A percentile compares a stretch with the other conserved stretches of the same genome.
These are phyloP conservation scores for Nansenia antarctica DNA, from an alignment of 2,113 vertebrate genomes.

Conservation along the genomic window DNA sequence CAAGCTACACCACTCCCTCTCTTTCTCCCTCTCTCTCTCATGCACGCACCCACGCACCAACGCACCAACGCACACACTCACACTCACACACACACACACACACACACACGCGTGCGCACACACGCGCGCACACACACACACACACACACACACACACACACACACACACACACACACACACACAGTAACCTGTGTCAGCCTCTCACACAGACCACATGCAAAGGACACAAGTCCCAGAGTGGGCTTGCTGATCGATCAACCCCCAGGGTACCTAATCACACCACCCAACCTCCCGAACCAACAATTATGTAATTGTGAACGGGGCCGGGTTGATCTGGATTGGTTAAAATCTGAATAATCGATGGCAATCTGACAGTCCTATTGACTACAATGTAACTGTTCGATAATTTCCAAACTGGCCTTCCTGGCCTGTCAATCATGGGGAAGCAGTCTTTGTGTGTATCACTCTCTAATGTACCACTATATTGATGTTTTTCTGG, in stretches of 20 bases:
- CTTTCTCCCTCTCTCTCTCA: background rate
- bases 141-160: background rate
- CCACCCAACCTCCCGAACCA: constrained; percentile 45
- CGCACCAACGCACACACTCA: background rate
- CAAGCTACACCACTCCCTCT: background rate
- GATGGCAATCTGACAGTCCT: constrained; percentile 53
- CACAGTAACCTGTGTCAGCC: rapidly evolving
- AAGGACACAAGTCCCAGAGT: background rate
- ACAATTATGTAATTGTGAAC: constrained; percentile 62
- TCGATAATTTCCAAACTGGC: constrained; percentile 67
- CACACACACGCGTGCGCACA: too few species aligned
- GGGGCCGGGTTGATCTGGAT: constrained; percentile 41
- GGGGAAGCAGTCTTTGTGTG: constrained; percentile 9
- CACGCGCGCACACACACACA: background rate
- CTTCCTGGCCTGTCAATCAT: constrained; percentile 34
- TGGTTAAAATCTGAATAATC: constrained; percentile 60
- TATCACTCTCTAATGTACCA: constrained; percentile 5
- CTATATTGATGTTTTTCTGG: constrained; percentile 5
- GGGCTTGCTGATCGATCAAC: constrained; percentile 50
- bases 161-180: too few species aligned
- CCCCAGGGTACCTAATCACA: constrained; percentile 50
- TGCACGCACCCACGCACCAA: too few species aligned
- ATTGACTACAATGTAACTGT: constrained; percentile 51
- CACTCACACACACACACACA: background rate
- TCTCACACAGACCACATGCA: background rate